Conservation (phyloP, 2,888 invertebrate genomes). For the Eristalis pertinax region DNA sequence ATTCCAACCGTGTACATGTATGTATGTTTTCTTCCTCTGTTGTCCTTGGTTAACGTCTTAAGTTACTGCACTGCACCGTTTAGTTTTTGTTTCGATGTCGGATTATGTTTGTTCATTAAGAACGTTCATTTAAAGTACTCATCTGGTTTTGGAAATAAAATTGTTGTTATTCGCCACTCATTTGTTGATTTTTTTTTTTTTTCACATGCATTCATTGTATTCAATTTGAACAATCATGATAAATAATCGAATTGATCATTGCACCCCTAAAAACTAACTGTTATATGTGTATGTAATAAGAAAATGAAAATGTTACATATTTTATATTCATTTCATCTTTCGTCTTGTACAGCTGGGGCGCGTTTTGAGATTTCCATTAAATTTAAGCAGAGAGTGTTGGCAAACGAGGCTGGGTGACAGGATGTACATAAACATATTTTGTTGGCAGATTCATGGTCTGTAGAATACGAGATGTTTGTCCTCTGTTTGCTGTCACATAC, state of each 20-base stretch:
- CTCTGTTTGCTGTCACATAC: not conserved
- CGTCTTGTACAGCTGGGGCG: constrained; percentile 22
- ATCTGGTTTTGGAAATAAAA: not conserved
- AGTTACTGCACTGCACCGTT: constrained; percentile 48
- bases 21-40: constrained; percentile 6
- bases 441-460: not conserved
- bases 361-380: constrained; percentile 30
- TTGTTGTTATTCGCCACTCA: not conserved
- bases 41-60: not conserved
- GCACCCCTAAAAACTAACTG: constrained; percentile 73
- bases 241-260: constrained; percentile 75
- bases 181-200: not conserved
- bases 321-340: not conserved
- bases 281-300: constrained; percentile 3
- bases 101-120: constrained; percentile 24
- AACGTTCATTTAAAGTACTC: constrained; percentile 3
- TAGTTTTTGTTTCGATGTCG: constrained; percentile 35
- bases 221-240: constrained; percentile 67
- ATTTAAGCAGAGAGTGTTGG: constrained; percentile 49
- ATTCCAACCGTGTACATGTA: constrained; percentile 57
- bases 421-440: not conserved
- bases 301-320: not conserved
- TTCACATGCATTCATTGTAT: constrained; percentile 21
- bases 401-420: not conserved
- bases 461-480: not conserved